phyloP scores from a whole-genome alignment of 2,113 vertebrate genomes.

The Orientallactaga bullata region DNA sequence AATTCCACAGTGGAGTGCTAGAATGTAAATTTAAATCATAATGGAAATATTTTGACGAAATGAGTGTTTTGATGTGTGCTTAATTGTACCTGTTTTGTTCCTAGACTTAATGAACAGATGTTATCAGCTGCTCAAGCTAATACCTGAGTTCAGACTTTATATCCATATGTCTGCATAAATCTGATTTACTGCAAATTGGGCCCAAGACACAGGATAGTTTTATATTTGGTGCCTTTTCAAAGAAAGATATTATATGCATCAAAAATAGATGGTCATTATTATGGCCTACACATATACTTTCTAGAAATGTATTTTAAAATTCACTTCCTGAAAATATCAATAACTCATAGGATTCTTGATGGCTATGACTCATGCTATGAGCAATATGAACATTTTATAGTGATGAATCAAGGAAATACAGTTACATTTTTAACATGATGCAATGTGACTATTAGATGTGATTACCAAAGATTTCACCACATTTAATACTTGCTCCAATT shows the following conservation, averaged over 20 bases:
- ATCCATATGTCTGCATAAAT: not conserved
- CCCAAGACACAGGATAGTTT: not conserved
- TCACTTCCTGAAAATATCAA: slow-evolving; percentile 31
- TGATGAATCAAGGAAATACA: not conserved
- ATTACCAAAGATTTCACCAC: not conserved
- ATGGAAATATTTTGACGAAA: not conserved
- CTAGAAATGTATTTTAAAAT: slow-evolving; percentile 24
- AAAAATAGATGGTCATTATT: not conserved
- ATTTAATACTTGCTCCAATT: not conserved
- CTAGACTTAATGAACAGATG: not conserved
- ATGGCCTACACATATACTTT: not conserved
- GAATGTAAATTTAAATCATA: not conserved
- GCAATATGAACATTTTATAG: not conserved
- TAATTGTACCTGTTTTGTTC: not conserved
- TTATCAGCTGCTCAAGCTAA: not conserved
- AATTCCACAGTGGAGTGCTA: not conserved
- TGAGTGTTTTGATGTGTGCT: not conserved
- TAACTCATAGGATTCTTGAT: slow-evolving; percentile 21
- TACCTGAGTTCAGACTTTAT: not conserved
- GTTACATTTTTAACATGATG: not conserved
- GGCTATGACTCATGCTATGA: not conserved
- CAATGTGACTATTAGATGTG: not conserved
- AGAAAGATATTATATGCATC: not conserved
- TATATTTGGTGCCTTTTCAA: not conserved
- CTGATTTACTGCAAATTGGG: not conserved